Evolutionary conservation across 2,113 vertebrate species (phyloP), one percentile per base, ranked within the genome.

Genomic region (Nesogale talazaci): DNA sequence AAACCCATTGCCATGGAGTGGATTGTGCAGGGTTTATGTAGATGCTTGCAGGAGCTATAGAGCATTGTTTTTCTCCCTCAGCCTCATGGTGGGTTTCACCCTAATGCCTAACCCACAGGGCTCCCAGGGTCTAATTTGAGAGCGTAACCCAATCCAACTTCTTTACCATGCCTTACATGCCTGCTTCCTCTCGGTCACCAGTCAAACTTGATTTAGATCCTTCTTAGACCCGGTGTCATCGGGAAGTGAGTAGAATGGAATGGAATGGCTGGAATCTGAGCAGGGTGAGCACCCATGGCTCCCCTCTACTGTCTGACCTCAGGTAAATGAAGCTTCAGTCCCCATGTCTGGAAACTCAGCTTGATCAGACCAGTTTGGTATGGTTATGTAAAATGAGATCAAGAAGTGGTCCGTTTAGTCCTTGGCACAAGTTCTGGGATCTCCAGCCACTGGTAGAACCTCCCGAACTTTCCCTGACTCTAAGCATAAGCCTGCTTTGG

Each of bases 261-360:
- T 9, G 25, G 31, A 59, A 46, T 36, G 1, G 23, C 42, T 3
- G 25, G 23, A 63, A 27, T 46, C 20, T 20, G 61, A 67, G 20
- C 0, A 2, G 16, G 19, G 40, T 0, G 14, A 52, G 38, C 46
- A 65, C 23, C 23, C 59, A 52, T 12, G 46, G 46, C 46, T 52
- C 46, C 46, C 46, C 46, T 10, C 14, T 4, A 4, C 1, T 4
- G 10, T 0, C 1, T 57, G 1, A 8, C 31, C 9, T 36, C 38
- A 2, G 25, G 27, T 34, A 10, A 83, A 27, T 0, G 52, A 56
- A 17, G 14, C 20, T 34, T 59, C 38, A 61, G 86, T n/a, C 19
- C 20, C 25, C 27, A 2, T 1, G 0, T 8, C 6, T 31, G 61
- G 34, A 15, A 75, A 20, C 6, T 2, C 7, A 79, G 61, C 57